Conservation (phyloP, 2,113 vertebrate genomes). For the Nerophis lumbriciformis region DNA sequence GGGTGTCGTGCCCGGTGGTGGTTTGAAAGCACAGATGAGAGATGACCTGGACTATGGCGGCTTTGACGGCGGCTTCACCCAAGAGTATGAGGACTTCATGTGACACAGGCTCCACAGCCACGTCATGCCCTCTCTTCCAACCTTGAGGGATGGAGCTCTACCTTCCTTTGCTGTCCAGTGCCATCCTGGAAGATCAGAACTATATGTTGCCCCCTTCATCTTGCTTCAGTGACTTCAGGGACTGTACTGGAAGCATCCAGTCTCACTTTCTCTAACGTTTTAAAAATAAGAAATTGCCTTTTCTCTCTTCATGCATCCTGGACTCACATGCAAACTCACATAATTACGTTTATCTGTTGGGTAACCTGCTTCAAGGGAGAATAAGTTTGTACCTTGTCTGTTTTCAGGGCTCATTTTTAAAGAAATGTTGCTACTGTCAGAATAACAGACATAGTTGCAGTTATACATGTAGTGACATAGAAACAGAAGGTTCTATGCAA, state of each 20-base stretch:
- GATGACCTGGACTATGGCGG: constrained; percentile 89
- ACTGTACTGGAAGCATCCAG: constrained; percentile 65
- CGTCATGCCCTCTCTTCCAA: constrained; percentile 70
- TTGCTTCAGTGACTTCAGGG: constrained; percentile 68
- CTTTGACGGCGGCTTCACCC: constrained; percentile 86
- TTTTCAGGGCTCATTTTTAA: constrained; percentile 46
- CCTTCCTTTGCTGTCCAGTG: constrained; percentile 89
- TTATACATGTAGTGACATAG: constrained; percentile 63
- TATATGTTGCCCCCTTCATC: constrained; percentile 76
- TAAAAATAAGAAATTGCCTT: constrained; percentile 69
- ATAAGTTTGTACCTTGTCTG: constrained; percentile 51
- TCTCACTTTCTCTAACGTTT: constrained; percentile 55
- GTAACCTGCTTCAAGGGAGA: constrained; percentile 50
- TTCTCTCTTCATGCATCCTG: constrained; percentile 62
- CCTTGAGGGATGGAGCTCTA: constrained; percentile 85
- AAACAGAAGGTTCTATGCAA: constrained; percentile 77
- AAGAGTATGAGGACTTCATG: constrained; percentile 98
- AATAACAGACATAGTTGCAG: constrained; percentile 57
- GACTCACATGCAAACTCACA: constrained; percentile 22
- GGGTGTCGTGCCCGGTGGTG: constrained; percentile 84
- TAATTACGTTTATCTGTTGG: constrained; percentile 46
- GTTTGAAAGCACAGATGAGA: constrained; percentile 91
- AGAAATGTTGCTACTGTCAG: constrained; percentile 54
- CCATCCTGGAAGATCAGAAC: constrained; percentile 81
- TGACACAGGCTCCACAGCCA: constrained; percentile 75